phyloP scores from a whole-genome alignment of 2,888 invertebrate species.

The Pilophorus perplexus region DNA sequence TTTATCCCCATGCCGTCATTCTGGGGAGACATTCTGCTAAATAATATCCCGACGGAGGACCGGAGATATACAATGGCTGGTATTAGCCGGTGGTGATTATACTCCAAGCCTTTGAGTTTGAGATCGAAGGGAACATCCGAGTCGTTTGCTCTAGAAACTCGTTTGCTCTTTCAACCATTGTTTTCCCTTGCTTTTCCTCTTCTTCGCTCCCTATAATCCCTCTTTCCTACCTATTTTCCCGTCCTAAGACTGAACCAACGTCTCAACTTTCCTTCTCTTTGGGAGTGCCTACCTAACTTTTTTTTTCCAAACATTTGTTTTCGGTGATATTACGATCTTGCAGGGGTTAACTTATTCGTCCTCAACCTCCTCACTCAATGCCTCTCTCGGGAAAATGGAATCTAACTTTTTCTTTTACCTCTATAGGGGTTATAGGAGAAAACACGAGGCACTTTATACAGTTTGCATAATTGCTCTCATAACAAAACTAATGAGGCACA shows the following conservation, averaged over 20 bases:
- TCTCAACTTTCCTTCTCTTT: neutral
- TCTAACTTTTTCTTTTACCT: neutral
- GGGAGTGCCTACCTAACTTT: neutral
- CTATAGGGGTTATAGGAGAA: no score
- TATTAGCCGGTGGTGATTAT: constrained; percentile 27
- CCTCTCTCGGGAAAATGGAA: constrained; percentile 1
- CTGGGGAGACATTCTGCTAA: constrained; percentile 2
- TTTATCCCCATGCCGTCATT: neutral
- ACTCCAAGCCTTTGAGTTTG: constrained; percentile 22
- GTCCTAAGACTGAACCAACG: neutral
- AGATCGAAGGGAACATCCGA: constrained; percentile 27
- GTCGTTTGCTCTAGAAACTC: constrained; percentile 29
- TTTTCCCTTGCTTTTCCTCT: neutral
- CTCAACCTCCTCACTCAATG: constrained; percentile 6
- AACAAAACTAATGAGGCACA: no score
- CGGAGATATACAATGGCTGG: constrained; percentile 25
- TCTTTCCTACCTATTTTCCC: constrained; percentile 24
- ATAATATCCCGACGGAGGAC: constrained; percentile 18
- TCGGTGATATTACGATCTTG: constrained; percentile 29
- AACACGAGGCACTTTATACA: no score
- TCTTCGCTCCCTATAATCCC: constrained; percentile 6
- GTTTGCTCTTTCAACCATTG: constrained; percentile 13
- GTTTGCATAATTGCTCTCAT: no score
- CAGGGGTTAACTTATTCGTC: constrained; percentile 30
- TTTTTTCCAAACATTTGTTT: constrained; percentile 17